Percentiles rank a stretch among this genome's conserved stretches.
These are phyloP conservation scores for Limonius californicus DNA, from an alignment of 1,140 invertebrate species.

Conservation along the genomic window DNA sequence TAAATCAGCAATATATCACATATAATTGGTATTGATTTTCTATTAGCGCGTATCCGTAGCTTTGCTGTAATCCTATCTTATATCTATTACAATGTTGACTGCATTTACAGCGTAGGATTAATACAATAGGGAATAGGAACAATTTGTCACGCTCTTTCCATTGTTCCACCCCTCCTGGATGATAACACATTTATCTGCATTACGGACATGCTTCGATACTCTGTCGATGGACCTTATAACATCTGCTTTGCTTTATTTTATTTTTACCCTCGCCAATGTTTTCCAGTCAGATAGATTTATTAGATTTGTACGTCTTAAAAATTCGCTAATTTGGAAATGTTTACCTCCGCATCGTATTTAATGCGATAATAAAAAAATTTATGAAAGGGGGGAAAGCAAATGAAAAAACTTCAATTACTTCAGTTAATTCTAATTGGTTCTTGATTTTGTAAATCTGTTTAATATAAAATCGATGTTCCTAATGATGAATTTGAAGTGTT, in stretches of 20 bases:
- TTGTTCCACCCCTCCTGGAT: constrained; percentile 33
- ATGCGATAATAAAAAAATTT: too few species aligned
- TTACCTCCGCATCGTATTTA: too few species aligned
- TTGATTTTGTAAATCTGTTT: too few species aligned
- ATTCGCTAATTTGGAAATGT: too few species aligned
- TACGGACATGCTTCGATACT: constrained; percentile 23
- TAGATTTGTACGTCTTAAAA: too few species aligned
- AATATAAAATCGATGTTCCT: too few species aligned
- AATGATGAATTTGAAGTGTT: too few species aligned
- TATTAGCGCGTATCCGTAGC: constrained; percentile 25
- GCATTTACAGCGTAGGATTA: constrained; percentile 41
- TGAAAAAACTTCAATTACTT: too few species aligned
- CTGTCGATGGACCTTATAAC: constrained; percentile 15
- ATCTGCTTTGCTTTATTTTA: constrained; percentile 22
- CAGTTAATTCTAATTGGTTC: too few species aligned
- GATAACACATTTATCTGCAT: constrained; percentile 42
- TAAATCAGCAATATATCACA: constrained; percentile 37
- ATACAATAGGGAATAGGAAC: constrained; percentile 42
- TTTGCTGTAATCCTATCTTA: constrained; percentile 37
- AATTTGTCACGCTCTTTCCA: constrained; percentile 41
- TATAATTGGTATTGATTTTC: constrained; percentile 39
- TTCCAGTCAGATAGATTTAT: too few species aligned
- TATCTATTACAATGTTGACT: constrained; percentile 45
- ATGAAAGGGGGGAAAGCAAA: too few species aligned
- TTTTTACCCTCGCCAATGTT: too few species aligned